Evolutionary conservation across 2,888 invertebrate species (phyloP), one percentile per base, ranked within the genome.

Genomic region (Heliconius erato): DNA sequence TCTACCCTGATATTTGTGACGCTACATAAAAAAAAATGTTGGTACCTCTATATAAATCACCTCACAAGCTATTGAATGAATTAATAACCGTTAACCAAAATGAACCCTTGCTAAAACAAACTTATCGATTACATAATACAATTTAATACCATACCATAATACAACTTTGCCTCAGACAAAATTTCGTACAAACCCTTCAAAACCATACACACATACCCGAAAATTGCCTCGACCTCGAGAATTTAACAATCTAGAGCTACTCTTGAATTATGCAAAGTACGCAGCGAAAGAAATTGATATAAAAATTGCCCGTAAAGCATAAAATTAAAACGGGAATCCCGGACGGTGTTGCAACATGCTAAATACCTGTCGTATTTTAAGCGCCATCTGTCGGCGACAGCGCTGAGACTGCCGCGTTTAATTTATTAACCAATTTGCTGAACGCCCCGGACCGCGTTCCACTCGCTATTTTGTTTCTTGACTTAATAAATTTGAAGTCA

Each of bases 281-380:
- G 90, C 90, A 89, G 90, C 89, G 89, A 89, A 91, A 91, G 2
- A 94, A 94, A 95, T 94, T 94, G 94, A 93, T 94, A 95, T 92
- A 95, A 94, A 94, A 95, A 94, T 94, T 94, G 94, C 93, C 92
- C 93, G 92, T 94, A 94, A 94, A 94, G 94, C 94, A 95, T 94
- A 94, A 95, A 95, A 95, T 95, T 95, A 95, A 95, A 95, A 93
- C 91, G 91, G 89, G 92, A 90, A 92, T 93, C 93, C 93, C 87
- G 91, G 91, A 92, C 93, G 93, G 92, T 95, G 94, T 94, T 94
- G 95, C 95, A 94, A 94, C 95, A 94, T 91, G 94, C 94, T 95
- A 95, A 95, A 95, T 95, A 95, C 95, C 95, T 95, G 95, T 95
- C 94, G 95, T 95, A 95, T 93, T 94, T 95, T 94, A 95, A 85